Conservation (phyloP, 2,113 vertebrate species). For the Hemibagrus wyckioides region DNA sequence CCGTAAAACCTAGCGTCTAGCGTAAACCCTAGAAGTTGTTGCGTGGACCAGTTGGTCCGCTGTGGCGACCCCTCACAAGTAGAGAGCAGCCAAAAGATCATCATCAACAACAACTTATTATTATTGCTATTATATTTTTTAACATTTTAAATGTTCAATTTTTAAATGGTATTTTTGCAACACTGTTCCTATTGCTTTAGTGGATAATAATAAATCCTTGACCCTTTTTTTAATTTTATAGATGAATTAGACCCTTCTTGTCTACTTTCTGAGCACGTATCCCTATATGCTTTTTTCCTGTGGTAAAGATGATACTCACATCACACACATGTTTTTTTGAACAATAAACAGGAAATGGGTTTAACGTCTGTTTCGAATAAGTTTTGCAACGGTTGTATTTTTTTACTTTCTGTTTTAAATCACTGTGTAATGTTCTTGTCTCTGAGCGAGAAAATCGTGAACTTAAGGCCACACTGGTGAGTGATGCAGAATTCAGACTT, state of each 20-base stretch:
- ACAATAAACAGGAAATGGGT: not conserved
- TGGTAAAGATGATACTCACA: not conserved
- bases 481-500: not conserved
- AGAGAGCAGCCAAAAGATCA: too few relatives aligned
- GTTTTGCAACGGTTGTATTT: too few relatives aligned
- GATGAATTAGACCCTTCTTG: not conserved
- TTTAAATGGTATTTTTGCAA: not conserved
- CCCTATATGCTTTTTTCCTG: not conserved
- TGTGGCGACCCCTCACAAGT: too few relatives aligned
- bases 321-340: not conserved
- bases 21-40: too few relatives aligned
- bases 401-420: not conserved
- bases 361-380: not conserved
- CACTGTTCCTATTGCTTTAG: not conserved
- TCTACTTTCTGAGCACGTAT: not conserved
- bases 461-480: not conserved
- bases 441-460: not conserved
- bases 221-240: not conserved
- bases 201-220: not conserved
- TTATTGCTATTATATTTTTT: too few relatives aligned
- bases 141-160: not conserved
- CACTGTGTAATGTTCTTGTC: not conserved
- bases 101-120: too few relatives aligned
- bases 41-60: too few relatives aligned
- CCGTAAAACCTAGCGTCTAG: too few relatives aligned